Base-by-base conservation (phyloP, 2,888 invertebrate species). In the Drosophila lutescens region DNA sequence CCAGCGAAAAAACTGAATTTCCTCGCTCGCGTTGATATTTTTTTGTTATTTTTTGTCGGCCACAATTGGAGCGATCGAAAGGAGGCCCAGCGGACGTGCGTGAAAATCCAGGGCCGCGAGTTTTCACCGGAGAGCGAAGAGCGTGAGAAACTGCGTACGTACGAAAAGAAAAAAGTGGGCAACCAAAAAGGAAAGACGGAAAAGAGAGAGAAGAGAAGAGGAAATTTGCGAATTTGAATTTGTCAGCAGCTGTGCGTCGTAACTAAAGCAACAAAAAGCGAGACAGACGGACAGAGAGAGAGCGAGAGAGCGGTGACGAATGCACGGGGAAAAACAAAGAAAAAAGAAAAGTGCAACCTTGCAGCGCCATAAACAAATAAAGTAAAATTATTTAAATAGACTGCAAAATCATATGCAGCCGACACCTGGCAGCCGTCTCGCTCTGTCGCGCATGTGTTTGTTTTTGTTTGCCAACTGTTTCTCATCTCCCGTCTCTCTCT, bases 341-440 rank as follows among this genome's bases (percentile, higher is more conserved):
- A 20, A 44, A 34, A 55, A 30, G 47, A 30, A 30, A 30, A 30
- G 47, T 15, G 32, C 47, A 47, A 15, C 47, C 55, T 44, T 23
- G 41, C 51, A 15, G 34, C 26, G 43, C 62, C 54, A 68, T 41
- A 75, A 57, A 60, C 67, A 69, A 74, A 67, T 76, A 46, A 73
- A 34, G 49, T 49, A 49, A 65, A 66, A 41, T 55, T 53, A 66
- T 77, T 77, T 60, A 73, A 80, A 80, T 67, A 79, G 51, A 71
- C 34, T 60, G 49, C 49, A 63, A 70, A 65, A 78, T 77, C 76
- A 65, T 69, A 59, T 44, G 38, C 53, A 46, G 65, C 53, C 54
- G 68, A 68, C 69, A 69, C 68, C 68, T 68, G 68, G 68, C 68
- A 53, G 53, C 63, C 44, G 51, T 38, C 63, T 53, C 63, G 60